Conservation (phyloP, 2,113 vertebrate genomes). For the zebrafish (Danio rerio) region GRCz12tu NC_133194.1:46769001-46769500, state of each 20-base stretch:
- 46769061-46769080: too few species aligned
- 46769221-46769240: conserved; percentile 94
- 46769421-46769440: conserved; percentile 94
- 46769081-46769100: too few species aligned
- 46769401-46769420: conserved; percentile 92
- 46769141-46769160: not conserved
- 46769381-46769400: conserved; percentile 89
- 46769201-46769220: conserved; percentile 95
- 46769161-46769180: conserved; percentile 85
- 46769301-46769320: conserved; percentile 87
- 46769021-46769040: too few species aligned
- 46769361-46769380: conserved; percentile 94
- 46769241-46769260: conserved; percentile 97
- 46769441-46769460: conserved; percentile 96
- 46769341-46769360: conserved; percentile 93
- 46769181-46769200: conserved; percentile 94
- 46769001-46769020: too few species aligned
- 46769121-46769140: not conserved
- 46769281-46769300: conserved; percentile 86
- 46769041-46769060: too few species aligned
- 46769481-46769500: not conserved
- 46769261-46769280: conserved; percentile 88
- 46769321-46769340: conserved; percentile 89
- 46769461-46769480: conserved; percentile 88
- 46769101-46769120: not conserved